These are phyloP conservation scores for Trissolcus basalis DNA, from an alignment of 1,140 invertebrate genomes.

Conservation along the genomic window DNA sequence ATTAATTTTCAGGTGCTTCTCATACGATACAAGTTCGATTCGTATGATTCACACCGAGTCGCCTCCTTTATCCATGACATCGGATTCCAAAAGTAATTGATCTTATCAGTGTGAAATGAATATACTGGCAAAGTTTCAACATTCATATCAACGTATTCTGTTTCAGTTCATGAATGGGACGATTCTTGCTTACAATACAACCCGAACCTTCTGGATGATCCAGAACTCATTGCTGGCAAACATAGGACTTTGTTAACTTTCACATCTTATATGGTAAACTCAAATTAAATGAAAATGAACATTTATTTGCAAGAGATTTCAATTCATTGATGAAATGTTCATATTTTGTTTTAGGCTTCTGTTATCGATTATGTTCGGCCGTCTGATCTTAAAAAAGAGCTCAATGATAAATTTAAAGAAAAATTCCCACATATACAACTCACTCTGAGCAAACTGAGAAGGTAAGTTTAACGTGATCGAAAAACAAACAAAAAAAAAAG, in stretches of 20 bases:
- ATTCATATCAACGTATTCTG: conserved; percentile 28
- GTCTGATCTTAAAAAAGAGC: conserved; percentile 96
- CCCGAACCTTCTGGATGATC: conserved; percentile 94
- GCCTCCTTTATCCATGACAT: conserved; percentile 78
- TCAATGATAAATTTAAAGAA: conserved; percentile 97
- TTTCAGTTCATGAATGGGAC: conserved; percentile 75
- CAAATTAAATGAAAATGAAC: background rate
- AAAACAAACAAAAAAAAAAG: conserved; percentile 41
- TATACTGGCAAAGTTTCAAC: background rate
- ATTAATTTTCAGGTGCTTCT: conserved; percentile 82
- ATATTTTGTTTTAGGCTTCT: conserved; percentile 81
- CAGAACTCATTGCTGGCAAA: conserved; percentile 95
- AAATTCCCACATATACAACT: conserved; percentile 96
- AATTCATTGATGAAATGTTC: background rate
- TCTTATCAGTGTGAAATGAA: conserved; percentile 36
- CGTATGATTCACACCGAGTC: conserved; percentile 78
- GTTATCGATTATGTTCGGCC: conserved; percentile 98
- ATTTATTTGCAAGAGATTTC: background rate
- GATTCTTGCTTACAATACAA: conserved; percentile 81
- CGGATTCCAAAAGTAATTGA: conserved; percentile 76
- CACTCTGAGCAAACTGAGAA: conserved; percentile 96
- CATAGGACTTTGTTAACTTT: conserved; percentile 96
- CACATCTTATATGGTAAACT: conserved; percentile 81
- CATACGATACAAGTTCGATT: conserved; percentile 82
- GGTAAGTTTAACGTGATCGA: conserved; percentile 81